Evolutionary conservation across 2,888 invertebrate species (phyloP).

Genomic region (Heliconius hortense): DNA sequence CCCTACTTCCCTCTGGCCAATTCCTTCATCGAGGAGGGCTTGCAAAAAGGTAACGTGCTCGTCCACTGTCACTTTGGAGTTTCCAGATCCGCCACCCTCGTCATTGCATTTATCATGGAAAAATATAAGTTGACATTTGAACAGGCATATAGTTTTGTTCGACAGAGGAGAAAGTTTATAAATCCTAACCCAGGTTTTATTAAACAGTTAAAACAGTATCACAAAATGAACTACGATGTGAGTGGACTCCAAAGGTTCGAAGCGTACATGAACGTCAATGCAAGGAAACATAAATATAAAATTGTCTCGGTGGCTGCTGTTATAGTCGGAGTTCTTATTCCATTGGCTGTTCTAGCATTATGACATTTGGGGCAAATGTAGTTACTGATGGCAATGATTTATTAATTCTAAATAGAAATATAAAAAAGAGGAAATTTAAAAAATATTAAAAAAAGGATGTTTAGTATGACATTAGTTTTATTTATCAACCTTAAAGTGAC

Average conservation of each 20-base stretch:
- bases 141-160: slow-evolving; percentile 94
- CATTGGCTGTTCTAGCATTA: slow-evolving; percentile 64
- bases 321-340: slow-evolving; percentile 64
- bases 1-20: slow-evolving; percentile 78
- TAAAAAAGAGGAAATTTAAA: neutral
- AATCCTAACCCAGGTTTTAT: slow-evolving; percentile 98
- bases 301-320: slow-evolving; percentile 68
- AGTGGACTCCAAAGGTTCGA: slow-evolving; percentile 64
- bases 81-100: slow-evolving; percentile 95
- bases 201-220: slow-evolving; percentile 90
- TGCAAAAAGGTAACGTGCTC: slow-evolving; percentile 87
- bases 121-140: slow-evolving; percentile 91
- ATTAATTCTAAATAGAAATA: neutral
- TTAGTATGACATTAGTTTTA: neutral
- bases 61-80: slow-evolving; percentile 98
- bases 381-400: neutral
- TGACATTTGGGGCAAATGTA: slow-evolving; percentile 43
- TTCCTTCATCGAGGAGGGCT: slow-evolving; percentile 79
- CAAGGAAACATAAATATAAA: slow-evolving; percentile 68
- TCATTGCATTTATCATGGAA: slow-evolving; percentile 97
- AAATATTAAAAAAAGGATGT: neutral
- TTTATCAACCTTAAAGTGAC: neutral
- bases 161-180: slow-evolving; percentile 92
- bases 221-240: slow-evolving; percentile 65
- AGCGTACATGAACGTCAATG: slow-evolving; percentile 68